Base-by-base conservation (phyloP, 2,113 vertebrate species). In the Mus spicilegus region DNA sequence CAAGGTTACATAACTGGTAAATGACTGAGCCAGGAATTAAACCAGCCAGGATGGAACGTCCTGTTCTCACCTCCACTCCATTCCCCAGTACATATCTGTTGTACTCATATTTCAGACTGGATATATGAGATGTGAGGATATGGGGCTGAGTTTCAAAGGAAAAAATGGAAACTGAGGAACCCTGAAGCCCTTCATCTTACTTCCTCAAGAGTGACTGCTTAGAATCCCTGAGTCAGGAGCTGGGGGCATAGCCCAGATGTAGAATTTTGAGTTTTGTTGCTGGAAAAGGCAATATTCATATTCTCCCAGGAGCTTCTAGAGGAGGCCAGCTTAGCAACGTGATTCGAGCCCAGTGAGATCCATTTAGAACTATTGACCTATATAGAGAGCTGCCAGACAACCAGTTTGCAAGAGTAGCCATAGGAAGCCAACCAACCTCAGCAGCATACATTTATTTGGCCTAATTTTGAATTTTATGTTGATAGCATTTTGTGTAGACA, bases 61-160 rank as follows among this genome's bases (percentile, higher is more conserved):
- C 0, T 0, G 5, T 20, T 12, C 76, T 33, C 26, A 24, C 39
- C 56, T 0, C 46, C 5, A 8, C 36, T 0, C 49, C 26, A 3
- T 10, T 33, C 73, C 4, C 39, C n/a, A 11, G 49, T 56, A 54
- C 89, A 26, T 46, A 11, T 65, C 26, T 46, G 13, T 54, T 84
- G n/a, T 13, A 28, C 39, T 77, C 70, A 10, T 46, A 89, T 88
- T 61, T 63, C 54, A 84, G 91, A 61, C 54, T 49, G 65, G 39
- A 11, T 7, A 19, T 51, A 28, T 19, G 19, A 14, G 67, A 33
- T 58, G 36, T 13, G 56, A 89, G 39, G 16, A 20, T 26, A 56
- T 65, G 30, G 63, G n/a, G 4, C 54, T 42, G 42, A n/a, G 3
- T 10, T 61, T 63, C 75, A 42, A 65, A 46, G 85, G 49, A 39